Base-by-base conservation (phyloP, 2,113 vertebrate genomes). In the Myodes glareolus region DNA sequence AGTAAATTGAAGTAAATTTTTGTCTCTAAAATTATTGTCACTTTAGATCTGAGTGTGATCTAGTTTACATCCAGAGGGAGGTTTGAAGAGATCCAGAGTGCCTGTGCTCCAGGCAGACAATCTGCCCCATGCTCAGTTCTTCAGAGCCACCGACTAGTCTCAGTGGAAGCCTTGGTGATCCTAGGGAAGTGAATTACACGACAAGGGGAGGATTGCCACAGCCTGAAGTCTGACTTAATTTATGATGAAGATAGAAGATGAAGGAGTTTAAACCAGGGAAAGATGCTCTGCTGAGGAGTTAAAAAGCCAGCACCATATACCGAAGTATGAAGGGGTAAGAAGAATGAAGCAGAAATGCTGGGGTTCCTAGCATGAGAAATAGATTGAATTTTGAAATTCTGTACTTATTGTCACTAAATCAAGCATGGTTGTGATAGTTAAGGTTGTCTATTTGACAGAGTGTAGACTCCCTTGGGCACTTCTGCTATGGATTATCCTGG, bases 181-280 rank as follows among this genome's bases (percentile, higher is more conserved):
- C 19, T 1, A 67, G 29, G 29, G 3, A 63, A 90, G 11, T 16
- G 1, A 7, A 11, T 76, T 23, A 5, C 8, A 33, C 13, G 11
- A 14, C 0, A 45, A 12, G 0, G 29, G 4, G 3, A 25, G 9
- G 4, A 3, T 36, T 0, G 19, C 61, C 16, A 73, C 25, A 47
- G 27, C 29, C 12, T 68, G 47, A 52, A 90, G 14, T 88, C 81
- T 93, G 88, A 3, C 21, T 42, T 39, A 29, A 3, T 82, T 82
- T 76, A 47, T 50, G 39, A 81, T 45, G 65, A 63, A 47, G 27
- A 61, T 33, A 21, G 25, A 33, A 45, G 3, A 39, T 4, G 0
- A 50, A 63, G 72, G 47, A 0, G 0, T 39, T 92, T 93, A 47
- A 82, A 82, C 3, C 25, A 77, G 58, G 58, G 31, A 27, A 29